These are phyloP conservation scores for Drosophila affinis DNA, from an alignment of 2,888 invertebrate genomes.

Conservation along the genomic window DNA sequence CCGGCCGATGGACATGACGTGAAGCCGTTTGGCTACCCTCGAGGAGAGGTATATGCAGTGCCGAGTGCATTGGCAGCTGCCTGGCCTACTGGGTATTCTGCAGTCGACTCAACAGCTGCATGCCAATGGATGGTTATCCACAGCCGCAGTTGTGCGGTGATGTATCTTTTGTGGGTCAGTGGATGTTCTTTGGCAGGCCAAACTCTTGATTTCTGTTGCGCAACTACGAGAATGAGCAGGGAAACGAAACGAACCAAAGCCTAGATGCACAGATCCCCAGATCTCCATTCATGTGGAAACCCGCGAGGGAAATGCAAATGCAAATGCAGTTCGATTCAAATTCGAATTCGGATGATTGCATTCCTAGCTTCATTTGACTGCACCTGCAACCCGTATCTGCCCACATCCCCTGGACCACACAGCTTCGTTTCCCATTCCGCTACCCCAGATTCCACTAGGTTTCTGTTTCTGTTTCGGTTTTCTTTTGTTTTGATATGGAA, in stretches of 20 bases:
- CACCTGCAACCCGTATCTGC: slow-evolving; percentile 9
- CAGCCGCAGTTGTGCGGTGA: background rate
- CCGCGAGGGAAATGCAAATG: slow-evolving; percentile 25
- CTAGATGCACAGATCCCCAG: background rate
- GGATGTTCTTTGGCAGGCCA: slow-evolving; percentile 27
- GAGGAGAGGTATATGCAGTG: background rate
- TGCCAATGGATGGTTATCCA: background rate
- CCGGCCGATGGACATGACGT: slow-evolving; percentile 39
- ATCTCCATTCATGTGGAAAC: slow-evolving; percentile 37
- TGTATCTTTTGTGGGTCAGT: slow-evolving; percentile 44
- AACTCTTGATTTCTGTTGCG: slow-evolving; percentile 41
- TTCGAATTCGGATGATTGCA: slow-evolving; percentile 41
- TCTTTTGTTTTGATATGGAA: slow-evolving; percentile 32
- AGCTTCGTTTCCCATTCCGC: slow-evolving; percentile 16
- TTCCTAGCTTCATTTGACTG: slow-evolving; percentile 27
- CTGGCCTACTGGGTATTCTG: background rate
- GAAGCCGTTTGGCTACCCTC: slow-evolving; percentile 19
- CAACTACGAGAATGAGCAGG: slow-evolving; percentile 30
- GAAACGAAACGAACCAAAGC: background rate
- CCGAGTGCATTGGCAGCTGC: background rate
- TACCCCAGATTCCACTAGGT: slow-evolving; percentile 2
- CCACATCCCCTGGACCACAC: slow-evolving; percentile 24
- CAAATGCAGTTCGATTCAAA: slow-evolving; percentile 36
- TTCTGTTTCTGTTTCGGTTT: slow-evolving; percentile 29
- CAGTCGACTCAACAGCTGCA: background rate